Evolutionary conservation across 2,113 vertebrate species (phyloP).

Genomic region (Cheirogaleus medius): DNA sequence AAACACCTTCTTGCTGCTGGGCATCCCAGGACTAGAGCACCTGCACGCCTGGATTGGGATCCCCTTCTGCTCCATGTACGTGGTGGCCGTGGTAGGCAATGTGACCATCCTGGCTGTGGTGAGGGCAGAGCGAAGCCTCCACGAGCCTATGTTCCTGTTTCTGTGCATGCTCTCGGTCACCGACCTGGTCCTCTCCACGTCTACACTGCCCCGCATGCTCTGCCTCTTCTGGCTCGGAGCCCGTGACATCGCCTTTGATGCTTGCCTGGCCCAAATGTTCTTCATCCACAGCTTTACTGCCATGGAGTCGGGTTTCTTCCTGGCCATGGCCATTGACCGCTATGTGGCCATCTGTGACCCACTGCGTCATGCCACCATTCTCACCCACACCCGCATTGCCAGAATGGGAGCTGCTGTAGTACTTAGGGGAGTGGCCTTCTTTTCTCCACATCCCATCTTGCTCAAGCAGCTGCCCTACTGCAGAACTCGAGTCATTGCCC

Average conservation of each 20-base stretch:
- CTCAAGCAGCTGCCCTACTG: conserved; percentile 62
- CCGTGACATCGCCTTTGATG: neutral
- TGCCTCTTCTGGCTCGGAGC: conserved; percentile 45
- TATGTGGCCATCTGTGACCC: conserved; percentile 71
- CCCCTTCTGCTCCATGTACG: neutral
- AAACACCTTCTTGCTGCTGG: neutral
- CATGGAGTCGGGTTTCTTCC: conserved; percentile 65
- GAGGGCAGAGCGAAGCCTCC: neutral
- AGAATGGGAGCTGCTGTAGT: conserved; percentile 39
- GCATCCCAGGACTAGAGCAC: conserved; percentile 48
- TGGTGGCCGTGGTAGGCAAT: neutral
- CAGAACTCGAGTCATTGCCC: conserved; percentile 30
- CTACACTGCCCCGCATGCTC: conserved; percentile 61
- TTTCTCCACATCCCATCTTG: conserved; percentile 58
- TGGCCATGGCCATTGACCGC: conserved; percentile 63
- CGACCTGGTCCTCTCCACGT: conserved; percentile 55
- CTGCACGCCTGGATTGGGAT: neutral
- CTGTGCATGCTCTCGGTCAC: conserved; percentile 36
- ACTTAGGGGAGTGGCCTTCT: conserved; percentile 9
- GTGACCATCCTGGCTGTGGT: neutral
- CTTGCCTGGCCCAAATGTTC: conserved; percentile 51
- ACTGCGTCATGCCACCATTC: conserved; percentile 29
- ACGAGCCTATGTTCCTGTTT: conserved; percentile 61
- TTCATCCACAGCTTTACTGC: conserved; percentile 67
- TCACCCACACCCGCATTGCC: conserved; percentile 35